A percentile compares a stretch with the other conserved stretches of the same genome.
Conservation (phyloP, 2,888 invertebrate species). For the Corbicula japonica region DNA sequence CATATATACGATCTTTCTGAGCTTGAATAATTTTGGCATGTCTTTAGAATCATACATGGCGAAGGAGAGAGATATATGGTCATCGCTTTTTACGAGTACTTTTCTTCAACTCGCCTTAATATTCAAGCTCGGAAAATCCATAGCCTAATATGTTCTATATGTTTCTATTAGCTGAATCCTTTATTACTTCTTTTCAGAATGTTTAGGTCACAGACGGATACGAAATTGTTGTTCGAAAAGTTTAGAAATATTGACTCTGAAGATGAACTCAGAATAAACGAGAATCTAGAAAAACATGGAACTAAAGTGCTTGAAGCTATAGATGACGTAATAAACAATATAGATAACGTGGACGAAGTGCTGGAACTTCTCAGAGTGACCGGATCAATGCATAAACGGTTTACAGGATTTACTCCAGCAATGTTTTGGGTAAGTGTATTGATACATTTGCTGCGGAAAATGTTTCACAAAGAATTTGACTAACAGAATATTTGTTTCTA, state of each 20-base stretch:
- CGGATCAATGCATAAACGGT: conserved; percentile 92
- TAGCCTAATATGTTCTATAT: not conserved
- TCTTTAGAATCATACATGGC: too few relatives aligned
- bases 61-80: too few relatives aligned
- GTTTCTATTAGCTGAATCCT: not conserved
- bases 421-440: conserved; percentile 93
- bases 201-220: conserved; percentile 94
- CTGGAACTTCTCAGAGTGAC: conserved; percentile 94
- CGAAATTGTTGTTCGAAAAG: conserved; percentile 88
- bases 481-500: too few relatives aligned
- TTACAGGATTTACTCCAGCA: conserved; percentile 95
- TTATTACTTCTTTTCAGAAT: conserved; percentile 89
- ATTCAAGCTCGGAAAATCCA: not conserved
- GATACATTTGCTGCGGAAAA: too few relatives aligned
- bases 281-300: conserved; percentile 95
- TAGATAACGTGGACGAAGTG: conserved; percentile 95
- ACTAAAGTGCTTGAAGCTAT: conserved; percentile 95
- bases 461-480: too few relatives aligned
- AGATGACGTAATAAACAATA: conserved; percentile 94
- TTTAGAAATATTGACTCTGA: conserved; percentile 93
- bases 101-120: too few relatives aligned
- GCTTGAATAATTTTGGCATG: too few relatives aligned
- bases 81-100: too few relatives aligned
- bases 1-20: too few relatives aligned
- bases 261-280: conserved; percentile 93